These are phyloP conservation scores for Galagoides demidoff DNA, from an alignment of 2,797 vertebrate genomes.

Conservation along the genomic window DNA sequence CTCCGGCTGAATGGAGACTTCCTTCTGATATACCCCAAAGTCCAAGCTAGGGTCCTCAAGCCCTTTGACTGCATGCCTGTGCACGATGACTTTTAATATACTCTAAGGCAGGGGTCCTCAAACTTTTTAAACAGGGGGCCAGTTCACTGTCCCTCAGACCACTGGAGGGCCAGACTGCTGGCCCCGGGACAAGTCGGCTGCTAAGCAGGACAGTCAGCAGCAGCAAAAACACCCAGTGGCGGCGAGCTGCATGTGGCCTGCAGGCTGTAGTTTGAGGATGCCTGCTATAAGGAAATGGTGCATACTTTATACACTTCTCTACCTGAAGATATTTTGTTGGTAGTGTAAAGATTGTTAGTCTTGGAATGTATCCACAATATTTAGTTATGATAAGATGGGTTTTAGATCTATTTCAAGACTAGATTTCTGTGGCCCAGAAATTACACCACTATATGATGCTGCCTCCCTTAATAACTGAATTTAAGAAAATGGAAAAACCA, in stretches of 20 bases:
- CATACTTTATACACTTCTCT: not conserved
- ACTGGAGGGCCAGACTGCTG: no score
- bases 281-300: not conserved
- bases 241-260: no score
- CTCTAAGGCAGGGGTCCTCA: not conserved
- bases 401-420: not conserved
- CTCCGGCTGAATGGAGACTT: not conserved
- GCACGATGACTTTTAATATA: not conserved
- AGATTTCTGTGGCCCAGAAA: not conserved
- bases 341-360: not conserved
- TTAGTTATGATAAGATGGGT: not conserved
- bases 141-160: no score
- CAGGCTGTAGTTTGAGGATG: no score
- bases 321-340: not conserved
- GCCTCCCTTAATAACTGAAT: not conserved
- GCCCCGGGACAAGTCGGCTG: no score
- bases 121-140: no score
- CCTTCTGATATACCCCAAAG: not conserved
- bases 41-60: not conserved
- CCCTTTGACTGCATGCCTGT: not conserved
- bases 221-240: no score
- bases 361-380: not conserved
- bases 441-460: not conserved
- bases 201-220: no score
- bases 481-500: not conserved